Evolutionary conservation across 1,140 invertebrate genomes (phyloP).

Genomic region (Tribolium castaneum): DNA sequence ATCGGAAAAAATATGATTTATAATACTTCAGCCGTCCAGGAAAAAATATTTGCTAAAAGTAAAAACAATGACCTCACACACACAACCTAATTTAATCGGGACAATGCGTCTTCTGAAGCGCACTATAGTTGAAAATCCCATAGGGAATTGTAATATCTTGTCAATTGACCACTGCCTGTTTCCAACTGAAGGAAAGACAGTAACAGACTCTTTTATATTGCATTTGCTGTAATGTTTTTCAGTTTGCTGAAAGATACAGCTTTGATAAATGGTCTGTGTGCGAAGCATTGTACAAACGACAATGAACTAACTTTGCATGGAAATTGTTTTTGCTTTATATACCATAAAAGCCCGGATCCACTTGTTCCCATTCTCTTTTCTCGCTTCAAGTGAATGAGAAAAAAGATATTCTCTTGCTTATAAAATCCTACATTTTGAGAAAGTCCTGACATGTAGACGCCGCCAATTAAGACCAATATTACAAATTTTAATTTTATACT

Average conservation of each 20-base stretch:
- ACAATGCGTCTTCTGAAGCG: background rate
- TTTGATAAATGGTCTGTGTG: constrained; percentile 34
- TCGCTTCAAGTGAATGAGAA: constrained; percentile 8
- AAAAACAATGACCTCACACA: background rate
- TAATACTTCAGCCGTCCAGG: background rate
- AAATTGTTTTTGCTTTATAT: constrained; percentile 35
- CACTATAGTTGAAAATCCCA: constrained; percentile 4
- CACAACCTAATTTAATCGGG: background rate
- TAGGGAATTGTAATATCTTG: constrained; percentile 3
- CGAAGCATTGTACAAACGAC: constrained; percentile 33
- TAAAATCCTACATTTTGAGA: background rate
- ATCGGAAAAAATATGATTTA: constrained; percentile 20
- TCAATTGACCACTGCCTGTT: constrained; percentile 28
- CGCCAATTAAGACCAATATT: constrained; percentile 15
- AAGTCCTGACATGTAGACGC: background rate
- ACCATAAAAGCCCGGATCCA: constrained; percentile 21
- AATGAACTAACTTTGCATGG: constrained; percentile 35
- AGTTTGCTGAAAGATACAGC: constrained; percentile 32
- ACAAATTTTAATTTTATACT: constrained; percentile 4
- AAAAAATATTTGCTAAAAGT: background rate
- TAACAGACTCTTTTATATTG: constrained; percentile 24
- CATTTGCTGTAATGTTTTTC: constrained; percentile 32
- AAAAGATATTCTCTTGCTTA: constrained; percentile 11
- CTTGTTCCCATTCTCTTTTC: constrained; percentile 14
- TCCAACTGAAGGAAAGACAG: constrained; percentile 14